These are phyloP conservation scores for Rhipidura dahli DNA, from an alignment of 2,113 vertebrate species.

Conservation along the genomic window DNA sequence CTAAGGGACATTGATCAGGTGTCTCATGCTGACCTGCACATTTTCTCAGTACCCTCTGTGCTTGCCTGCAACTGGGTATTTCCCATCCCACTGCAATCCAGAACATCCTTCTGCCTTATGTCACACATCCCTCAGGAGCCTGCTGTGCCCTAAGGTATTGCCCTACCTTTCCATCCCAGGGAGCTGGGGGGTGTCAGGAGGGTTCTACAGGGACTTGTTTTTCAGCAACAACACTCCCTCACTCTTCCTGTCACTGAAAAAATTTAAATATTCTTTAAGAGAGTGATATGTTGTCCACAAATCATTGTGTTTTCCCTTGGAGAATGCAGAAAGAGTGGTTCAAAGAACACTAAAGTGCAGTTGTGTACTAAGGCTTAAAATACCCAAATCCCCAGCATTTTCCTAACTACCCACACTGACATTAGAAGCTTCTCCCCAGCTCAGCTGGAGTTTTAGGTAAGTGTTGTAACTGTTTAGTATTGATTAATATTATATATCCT, in stretches of 20 bases:
- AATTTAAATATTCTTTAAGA: neutral
- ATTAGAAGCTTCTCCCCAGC: neutral
- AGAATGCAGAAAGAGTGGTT: neutral
- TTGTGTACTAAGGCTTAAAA: neutral
- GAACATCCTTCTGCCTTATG: neutral
- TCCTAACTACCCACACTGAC: neutral
- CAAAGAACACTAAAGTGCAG: neutral
- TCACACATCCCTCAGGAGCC: fast-evolving
- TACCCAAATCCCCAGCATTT: neutral
- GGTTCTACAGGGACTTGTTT: neutral
- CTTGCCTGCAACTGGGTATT: neutral
- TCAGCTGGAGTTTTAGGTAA: neutral
- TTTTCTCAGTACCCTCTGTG: neutral
- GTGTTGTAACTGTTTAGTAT: neutral
- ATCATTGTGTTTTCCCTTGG: neutral
- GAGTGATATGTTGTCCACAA: neutral
- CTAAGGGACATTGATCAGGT: neutral
- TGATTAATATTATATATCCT: neutral
- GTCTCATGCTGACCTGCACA: neutral
- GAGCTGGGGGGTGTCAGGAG: neutral
- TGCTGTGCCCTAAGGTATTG: neutral
- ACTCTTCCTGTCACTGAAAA: neutral
- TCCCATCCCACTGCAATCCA: neutral
- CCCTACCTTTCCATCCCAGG: neutral
- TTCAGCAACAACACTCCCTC: neutral